Percentiles rank a stretch among this genome's conserved stretches.
Conservation (phyloP, 2,113 vertebrate genomes). For the Etia nguti region DNA sequence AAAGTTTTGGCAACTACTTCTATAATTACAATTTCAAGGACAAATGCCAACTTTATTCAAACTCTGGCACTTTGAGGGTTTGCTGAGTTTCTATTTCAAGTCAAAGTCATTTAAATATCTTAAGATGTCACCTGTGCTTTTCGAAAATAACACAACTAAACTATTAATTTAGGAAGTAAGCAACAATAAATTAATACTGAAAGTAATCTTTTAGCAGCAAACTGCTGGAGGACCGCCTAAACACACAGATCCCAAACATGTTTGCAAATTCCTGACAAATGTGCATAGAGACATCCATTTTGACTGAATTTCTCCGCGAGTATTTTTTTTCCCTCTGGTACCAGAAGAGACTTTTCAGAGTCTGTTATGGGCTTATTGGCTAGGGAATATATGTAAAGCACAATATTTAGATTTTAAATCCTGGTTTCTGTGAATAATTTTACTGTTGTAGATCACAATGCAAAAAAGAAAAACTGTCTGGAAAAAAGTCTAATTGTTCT, state of each 20-base stretch:
- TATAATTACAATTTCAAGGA: neutral
- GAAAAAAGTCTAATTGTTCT: neutral
- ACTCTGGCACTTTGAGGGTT: neutral
- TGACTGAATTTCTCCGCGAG: neutral
- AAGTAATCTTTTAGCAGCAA: neutral
- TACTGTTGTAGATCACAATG: neutral
- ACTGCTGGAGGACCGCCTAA: neutral
- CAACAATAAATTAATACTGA: neutral
- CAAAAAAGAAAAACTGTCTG: neutral
- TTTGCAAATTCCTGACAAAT: neutral
- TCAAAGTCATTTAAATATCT: neutral
- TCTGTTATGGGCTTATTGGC: neutral
- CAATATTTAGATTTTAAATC: neutral
- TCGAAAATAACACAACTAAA: neutral
- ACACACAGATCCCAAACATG: neutral
- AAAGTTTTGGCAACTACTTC: rapidly evolving
- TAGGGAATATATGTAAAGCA: neutral
- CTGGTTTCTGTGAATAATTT: neutral
- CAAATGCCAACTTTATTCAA: neutral
- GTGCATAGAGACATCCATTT: neutral
- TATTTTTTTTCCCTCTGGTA: neutral
- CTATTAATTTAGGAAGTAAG: neutral
- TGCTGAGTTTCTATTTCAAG: neutral
- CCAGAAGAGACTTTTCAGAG: neutral
- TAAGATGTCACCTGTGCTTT: neutral